A percentile compares a stretch with the other conserved stretches of the same genome.
These are phyloP conservation scores for Melierax canorus DNA, from an alignment of 2,113 vertebrate genomes.

Conservation along the genomic window DNA sequence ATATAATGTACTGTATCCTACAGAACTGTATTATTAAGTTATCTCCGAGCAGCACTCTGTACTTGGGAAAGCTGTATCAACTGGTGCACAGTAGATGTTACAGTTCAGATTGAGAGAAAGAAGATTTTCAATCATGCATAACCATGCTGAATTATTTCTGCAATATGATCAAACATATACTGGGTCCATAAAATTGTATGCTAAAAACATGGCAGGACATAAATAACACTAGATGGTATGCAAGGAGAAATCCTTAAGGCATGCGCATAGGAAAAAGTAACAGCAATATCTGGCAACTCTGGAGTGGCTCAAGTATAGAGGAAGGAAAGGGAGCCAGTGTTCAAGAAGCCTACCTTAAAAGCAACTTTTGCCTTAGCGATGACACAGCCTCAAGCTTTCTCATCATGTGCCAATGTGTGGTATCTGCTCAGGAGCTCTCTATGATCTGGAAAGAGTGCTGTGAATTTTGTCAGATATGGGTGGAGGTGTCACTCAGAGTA, in stretches of 20 bases:
- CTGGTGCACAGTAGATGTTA: neutral
- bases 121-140: neutral
- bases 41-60: neutral
- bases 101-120: neutral
- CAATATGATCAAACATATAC: neutral
- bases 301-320: neutral
- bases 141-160: neutral
- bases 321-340: neutral
- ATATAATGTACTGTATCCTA: neutral
- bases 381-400: conserved; percentile 9
- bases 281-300: neutral
- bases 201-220: neutral
- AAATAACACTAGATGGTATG: neutral
- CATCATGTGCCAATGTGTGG: neutral
- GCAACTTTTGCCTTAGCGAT: neutral
- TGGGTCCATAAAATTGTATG: neutral
- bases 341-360: conserved; percentile 13
- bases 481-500: conserved; percentile 16
- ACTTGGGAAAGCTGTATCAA: neutral
- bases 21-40: neutral
- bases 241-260: neutral
- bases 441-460: neutral
- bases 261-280: neutral
- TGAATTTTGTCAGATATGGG: conserved; percentile 1
- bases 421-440: conserved; percentile 15